These are phyloP conservation scores for Pedionomus torquatus DNA, from an alignment of 2,113 vertebrate species.

Conservation along the genomic window DNA sequence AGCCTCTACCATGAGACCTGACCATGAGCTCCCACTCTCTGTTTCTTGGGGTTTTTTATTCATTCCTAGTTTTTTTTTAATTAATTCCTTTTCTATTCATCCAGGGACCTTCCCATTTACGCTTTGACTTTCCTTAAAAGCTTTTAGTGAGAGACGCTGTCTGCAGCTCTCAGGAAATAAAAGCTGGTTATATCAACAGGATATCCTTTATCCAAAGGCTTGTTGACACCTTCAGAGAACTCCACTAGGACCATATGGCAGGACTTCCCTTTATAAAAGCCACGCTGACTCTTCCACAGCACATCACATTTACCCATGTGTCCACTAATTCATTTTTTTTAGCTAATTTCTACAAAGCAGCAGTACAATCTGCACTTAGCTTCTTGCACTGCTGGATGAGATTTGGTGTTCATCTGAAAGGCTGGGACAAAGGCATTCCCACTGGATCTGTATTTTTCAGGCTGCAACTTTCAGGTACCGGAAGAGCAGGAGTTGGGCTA, in stretches of 20 bases:
- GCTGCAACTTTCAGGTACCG: neutral
- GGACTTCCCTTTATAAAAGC: constrained; percentile 40
- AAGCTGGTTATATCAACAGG: constrained; percentile 63
- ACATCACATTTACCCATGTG: neutral
- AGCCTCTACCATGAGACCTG: neutral
- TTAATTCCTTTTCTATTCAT: neutral
- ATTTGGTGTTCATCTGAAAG: neutral
- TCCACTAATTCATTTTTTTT: neutral
- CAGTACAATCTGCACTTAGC: neutral
- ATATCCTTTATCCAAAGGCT: constrained; percentile 64
- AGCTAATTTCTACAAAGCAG: neutral
- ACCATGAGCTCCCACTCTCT: neutral
- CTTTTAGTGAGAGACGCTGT: constrained; percentile 40
- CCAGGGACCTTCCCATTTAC: neutral
- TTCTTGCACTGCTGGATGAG: neutral
- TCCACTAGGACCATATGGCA: constrained; percentile 2
- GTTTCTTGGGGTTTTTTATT: neutral
- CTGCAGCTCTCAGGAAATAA: constrained; percentile 53
- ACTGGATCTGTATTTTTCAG: neutral
- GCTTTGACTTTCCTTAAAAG: constrained; percentile 34
- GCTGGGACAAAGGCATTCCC: neutral
- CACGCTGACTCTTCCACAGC: neutral
- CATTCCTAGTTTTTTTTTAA: neutral
- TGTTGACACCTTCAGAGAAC: constrained; percentile 59
- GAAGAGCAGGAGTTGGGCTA: neutral